Conservation (phyloP, 2,113 vertebrate genomes). For the Litocranius walleri region DNA sequence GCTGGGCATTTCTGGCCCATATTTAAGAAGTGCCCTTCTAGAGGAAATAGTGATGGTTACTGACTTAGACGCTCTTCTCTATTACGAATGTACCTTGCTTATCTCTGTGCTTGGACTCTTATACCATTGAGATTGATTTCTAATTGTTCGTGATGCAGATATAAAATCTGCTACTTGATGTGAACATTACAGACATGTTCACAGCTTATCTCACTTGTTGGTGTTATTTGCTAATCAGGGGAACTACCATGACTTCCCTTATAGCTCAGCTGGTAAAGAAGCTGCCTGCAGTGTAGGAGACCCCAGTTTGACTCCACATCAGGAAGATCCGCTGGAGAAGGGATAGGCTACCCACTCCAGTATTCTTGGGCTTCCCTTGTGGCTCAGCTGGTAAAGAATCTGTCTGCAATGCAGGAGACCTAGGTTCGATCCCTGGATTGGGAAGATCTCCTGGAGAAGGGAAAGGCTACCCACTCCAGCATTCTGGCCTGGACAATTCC, state of each 20-base stretch:
- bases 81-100: background rate
- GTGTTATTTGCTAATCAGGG: background rate
- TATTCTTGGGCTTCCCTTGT: background rate
- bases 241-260: background rate
- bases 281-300: background rate
- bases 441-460: background rate
- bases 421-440: accelerated
- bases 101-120: background rate
- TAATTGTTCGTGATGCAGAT: background rate
- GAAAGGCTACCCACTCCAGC: background rate
- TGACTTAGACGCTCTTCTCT: background rate
- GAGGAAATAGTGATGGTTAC: background rate
- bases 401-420: background rate
- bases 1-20: background rate
- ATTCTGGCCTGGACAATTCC: background rate
- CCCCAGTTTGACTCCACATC: accelerated
- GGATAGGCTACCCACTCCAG: background rate
- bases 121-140: background rate
- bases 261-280: background rate
- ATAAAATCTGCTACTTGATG: background rate
- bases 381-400: background rate
- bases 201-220: background rate
- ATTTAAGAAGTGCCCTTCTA: background rate
- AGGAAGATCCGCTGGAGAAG: accelerated
- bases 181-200: background rate